Evolutionary conservation across 2,113 vertebrate species (phyloP), one percentile per base, ranked within the genome.

Genomic region (Taurulus bubalis): DNA sequence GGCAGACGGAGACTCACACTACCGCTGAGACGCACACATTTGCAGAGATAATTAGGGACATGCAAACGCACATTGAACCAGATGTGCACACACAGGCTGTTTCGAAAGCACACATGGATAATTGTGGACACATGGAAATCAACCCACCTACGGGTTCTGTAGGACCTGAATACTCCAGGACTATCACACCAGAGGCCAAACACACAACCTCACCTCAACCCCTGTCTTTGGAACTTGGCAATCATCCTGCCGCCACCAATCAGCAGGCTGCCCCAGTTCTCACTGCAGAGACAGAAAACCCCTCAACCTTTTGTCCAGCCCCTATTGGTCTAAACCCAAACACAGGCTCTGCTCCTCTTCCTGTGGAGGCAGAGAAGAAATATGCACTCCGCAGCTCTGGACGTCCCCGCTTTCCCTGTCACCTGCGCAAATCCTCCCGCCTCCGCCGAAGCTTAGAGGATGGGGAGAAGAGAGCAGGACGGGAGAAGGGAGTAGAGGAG

Each of bases 311-410:
- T 84, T 89, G 87, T 85, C 84, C 87, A 10, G 78, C 81, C 22
- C 76, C 89, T 16, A 40, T 75, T 53, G 80, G 81, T 71, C 80
- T 81, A 66, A 93, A 78, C 82, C 76, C 75, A 60, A 87, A 83
- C 56, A 42, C 77, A 30, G 80, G 34, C 53, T 81, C 87, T 51
- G 84, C 87, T 49, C 47, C 91, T 86, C 80, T 85, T 16, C 92
- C 91, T 6, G 82, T 92, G 1, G 95, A 96, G 71, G 89, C 90
- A 59, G 95, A 96, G 83, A 94, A 96, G 89, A 99, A 99, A 92
- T 98, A 98, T 14, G 97, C 97, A 63, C 94, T 99, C 82, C 96
- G 98, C 84, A 97, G 97, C 92, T 97, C 97, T 8, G 97, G 98
- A 72, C 97, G 97, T 85, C 97, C 98, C 88, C 97, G 98, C 86